Base-by-base conservation (phyloP, 2,113 vertebrate genomes). In the Prietella phreatophila region DNA sequence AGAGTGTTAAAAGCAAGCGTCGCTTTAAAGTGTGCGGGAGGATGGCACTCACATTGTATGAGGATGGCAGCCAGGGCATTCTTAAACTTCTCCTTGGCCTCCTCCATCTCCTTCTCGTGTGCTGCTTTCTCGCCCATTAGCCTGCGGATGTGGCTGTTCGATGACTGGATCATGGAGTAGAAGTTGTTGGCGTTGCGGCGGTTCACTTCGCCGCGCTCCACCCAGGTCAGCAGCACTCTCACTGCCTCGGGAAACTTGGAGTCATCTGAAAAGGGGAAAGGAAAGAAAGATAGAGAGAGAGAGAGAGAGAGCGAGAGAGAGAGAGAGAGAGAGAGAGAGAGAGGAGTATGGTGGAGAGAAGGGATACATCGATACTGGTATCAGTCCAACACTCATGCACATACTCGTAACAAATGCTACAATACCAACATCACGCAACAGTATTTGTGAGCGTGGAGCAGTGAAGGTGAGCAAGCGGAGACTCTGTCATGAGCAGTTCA, bases 131-230 rank as follows among this genome's bases (percentile, higher is more conserved):
- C 98, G 0, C 95, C 95, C 90, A 97, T 94, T 33, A 99, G 95
- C 27, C 97, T 93, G 84, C 97, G 97, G 89, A 99, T 93, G 86
- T 99, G 98, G 93, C 98, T 98, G 92, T 98, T 99, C 88, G 97
- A 97, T 0, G 97, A 98, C 93, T 99, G 98, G 94, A 99, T 98
- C 98, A 99, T 99, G 88, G 98, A 99, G 93, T 99, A 99, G 95
- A 99, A 98, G 95, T 96, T 98, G 94, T 99, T 99, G 92, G 98
- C 97, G 0, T 97, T 99, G 73, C 97, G 95, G 30, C 97, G 96
- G 94, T 98, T 99, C 88, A 99, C 98, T 73, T 99, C 98, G 0
- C 98, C 97, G 5, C 97, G 95, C 30, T 99, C 98, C 91, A 99
- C 95, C 98, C 98, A 99, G 69, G 97, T 97, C 86, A 98, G 93